Percentiles rank a stretch among this genome's conserved stretches.
Evolutionary conservation across 2,888 invertebrate genomes (phyloP).

Genomic region (Abrostola triplasia): DNA sequence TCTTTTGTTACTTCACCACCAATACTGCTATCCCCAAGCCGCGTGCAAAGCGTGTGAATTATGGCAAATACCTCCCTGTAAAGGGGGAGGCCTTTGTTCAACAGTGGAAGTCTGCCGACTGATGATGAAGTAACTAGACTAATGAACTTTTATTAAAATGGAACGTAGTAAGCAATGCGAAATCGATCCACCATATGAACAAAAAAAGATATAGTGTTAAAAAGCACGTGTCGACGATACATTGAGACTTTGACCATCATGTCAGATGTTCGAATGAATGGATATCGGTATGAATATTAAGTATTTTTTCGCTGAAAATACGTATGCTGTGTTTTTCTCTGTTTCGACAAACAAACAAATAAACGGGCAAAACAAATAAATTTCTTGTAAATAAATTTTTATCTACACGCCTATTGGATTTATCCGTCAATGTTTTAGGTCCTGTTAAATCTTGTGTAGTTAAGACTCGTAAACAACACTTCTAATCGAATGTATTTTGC

Average conservation of each 20-base stretch:
- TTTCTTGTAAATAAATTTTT: constrained; percentile 15
- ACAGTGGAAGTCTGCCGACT: too few relatives aligned
- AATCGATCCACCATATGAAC: too few relatives aligned
- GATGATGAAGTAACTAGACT: too few relatives aligned
- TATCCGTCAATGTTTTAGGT: constrained; percentile 8
- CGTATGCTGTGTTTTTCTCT: neutral
- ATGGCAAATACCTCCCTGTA: too few relatives aligned
- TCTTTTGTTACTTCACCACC: too few relatives aligned
- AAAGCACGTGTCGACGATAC: neutral
- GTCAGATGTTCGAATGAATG: neutral
- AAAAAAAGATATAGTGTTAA: neutral
- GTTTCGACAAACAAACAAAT: constrained; percentile 28
- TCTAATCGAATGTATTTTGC: neutral
- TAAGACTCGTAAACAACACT: neutral
- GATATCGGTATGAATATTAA: constrained; percentile 1
- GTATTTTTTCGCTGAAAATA: constrained; percentile 3
- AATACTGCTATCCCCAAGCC: too few relatives aligned
- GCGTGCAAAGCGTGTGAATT: too few relatives aligned
- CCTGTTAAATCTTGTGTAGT: constrained; percentile 12
- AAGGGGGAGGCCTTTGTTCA: too few relatives aligned
- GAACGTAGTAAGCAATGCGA: neutral
- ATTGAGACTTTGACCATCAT: neutral
- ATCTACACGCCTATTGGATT: constrained; percentile 29
- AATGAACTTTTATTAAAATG: neutral
- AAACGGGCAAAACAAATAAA: constrained; percentile 19